A percentile compares a stretch with the other conserved stretches of the same genome.
These are phyloP conservation scores for Manis javanica DNA, from an alignment of 2,797 vertebrate species.

Conservation along the genomic window DNA sequence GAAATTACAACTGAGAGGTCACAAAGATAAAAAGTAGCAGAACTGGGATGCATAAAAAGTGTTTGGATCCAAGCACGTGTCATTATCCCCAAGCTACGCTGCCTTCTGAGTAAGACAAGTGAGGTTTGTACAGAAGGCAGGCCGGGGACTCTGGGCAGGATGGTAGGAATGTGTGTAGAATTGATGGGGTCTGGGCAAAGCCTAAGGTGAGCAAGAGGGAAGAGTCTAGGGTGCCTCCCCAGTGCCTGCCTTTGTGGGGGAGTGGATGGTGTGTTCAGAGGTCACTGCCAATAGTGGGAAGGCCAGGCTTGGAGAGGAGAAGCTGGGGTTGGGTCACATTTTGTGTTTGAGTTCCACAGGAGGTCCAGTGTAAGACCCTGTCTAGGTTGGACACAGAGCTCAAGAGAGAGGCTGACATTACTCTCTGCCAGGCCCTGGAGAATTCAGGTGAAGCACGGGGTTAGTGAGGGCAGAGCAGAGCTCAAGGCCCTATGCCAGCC, in stretches of 20 bases:
- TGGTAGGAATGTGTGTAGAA: neutral
- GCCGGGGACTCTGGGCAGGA: neutral
- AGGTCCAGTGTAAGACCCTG: neutral
- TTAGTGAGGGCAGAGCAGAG: neutral
- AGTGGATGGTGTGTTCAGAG: neutral
- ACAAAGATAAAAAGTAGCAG: neutral
- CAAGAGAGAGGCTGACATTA: neutral
- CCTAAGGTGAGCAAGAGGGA: neutral
- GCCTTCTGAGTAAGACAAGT: neutral
- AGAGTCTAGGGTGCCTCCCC: neutral
- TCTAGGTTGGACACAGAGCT: neutral
- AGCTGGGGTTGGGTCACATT: neutral
- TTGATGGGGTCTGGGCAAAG: neutral
- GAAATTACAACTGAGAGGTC: neutral
- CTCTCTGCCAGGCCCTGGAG: neutral
- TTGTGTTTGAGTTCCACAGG: neutral
- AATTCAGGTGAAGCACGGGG: neutral
- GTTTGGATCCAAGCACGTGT: neutral
- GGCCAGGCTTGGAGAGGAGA: neutral
- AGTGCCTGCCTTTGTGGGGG: neutral
- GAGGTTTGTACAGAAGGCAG: neutral
- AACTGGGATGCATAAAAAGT: neutral
- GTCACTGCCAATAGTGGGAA: neutral
- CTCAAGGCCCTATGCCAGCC: neutral
- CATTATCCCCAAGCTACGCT: neutral